Evolutionary conservation across 2,113 vertebrate genomes (phyloP), one percentile per base, ranked within the genome.

Genomic region (Dryoscopus gambensis): DNA sequence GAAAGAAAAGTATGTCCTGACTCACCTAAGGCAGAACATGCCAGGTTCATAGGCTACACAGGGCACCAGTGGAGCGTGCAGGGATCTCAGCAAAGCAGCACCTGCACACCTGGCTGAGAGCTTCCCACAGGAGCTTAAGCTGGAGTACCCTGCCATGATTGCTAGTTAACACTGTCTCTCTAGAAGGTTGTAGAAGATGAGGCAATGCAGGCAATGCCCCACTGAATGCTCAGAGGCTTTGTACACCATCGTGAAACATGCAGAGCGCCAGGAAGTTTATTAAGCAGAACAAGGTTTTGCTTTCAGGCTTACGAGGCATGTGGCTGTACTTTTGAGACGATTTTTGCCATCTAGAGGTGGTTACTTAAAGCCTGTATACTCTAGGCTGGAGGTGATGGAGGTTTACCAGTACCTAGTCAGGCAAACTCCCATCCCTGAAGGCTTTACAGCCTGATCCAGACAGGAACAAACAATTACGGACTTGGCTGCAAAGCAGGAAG

Each of bases 391-490:
- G 81, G 84, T 63, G 21, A 91, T 63, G 53, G 25, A 95, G 87
- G 65, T 15, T 96, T 94, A 96, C 89, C 50, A 73, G 62, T 37
- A 84, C 62, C n/a, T 53, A 90, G 78, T 25, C 31, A 73, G 84
- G 74, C 63, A 79, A 87, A 89, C 84, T 90, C 93, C 84, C 78
- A 76, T 39, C 87, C 94, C 93, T 31, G 78, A 95, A 93, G 89
- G 93, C 63, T 95, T 89, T 74, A 57, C 57, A 39, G 89, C 53
- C 89, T 93, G 65, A 94, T 73, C 55, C 63, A 93, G 74, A 87
- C 65, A 77, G 91, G 89, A 96, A 74, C 93, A 89, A 92, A 91
- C 87, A 95, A 93, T 91, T 91, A 94, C 12, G n/a, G 82, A 83
- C 50, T 85, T 42, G 27, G 63, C 83, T 94, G 82, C 67, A 83